These are phyloP conservation scores for Torymus tubicola DNA, from an alignment of 2,888 invertebrate species.

Conservation along the genomic window DNA sequence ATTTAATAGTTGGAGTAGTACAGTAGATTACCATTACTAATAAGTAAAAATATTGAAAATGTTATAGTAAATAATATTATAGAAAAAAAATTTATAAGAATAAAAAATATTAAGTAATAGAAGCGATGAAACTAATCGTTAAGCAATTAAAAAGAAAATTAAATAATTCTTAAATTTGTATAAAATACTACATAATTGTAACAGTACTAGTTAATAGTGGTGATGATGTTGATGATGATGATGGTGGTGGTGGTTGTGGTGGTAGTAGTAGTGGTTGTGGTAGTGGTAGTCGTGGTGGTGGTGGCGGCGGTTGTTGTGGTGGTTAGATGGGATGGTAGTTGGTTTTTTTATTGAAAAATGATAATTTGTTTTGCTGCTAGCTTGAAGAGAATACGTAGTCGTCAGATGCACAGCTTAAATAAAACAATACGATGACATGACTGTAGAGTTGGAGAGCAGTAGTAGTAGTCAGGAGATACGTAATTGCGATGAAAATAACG, in stretches of 20 bases:
- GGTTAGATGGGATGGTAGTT: conserved; percentile 74
- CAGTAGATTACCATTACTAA: too few relatives aligned
- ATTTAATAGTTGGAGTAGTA: too few relatives aligned
- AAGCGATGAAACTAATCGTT: not conserved
- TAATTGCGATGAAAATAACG: conserved; percentile 69
- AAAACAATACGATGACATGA: conserved; percentile 69
- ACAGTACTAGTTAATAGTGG: conserved; percentile 75
- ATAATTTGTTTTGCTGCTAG: conserved; percentile 74
- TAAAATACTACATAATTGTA: conserved; percentile 76
- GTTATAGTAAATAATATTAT: not conserved
- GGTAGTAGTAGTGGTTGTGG: too few relatives aligned
- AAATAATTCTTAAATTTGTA: conserved; percentile 74
- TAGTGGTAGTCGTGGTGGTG: conserved; percentile 28
- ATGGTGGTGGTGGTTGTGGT: too few relatives aligned
- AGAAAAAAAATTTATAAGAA: conserved; percentile 29
- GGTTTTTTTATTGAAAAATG: conserved; percentile 70
- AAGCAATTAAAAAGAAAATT: conserved; percentile 41
- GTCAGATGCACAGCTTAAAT: conserved; percentile 70
- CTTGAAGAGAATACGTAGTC: conserved; percentile 73
- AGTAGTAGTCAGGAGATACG: conserved; percentile 71
- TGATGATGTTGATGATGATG: too few relatives aligned
- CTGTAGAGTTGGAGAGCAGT: conserved; percentile 69
- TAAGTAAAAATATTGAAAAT: not conserved
- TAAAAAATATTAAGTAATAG: conserved; percentile 2
- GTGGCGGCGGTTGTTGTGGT: conserved; percentile 60